These are phyloP conservation scores for Crioceris asparagi DNA, from an alignment of 2,888 invertebrate species.

Conservation along the genomic window DNA sequence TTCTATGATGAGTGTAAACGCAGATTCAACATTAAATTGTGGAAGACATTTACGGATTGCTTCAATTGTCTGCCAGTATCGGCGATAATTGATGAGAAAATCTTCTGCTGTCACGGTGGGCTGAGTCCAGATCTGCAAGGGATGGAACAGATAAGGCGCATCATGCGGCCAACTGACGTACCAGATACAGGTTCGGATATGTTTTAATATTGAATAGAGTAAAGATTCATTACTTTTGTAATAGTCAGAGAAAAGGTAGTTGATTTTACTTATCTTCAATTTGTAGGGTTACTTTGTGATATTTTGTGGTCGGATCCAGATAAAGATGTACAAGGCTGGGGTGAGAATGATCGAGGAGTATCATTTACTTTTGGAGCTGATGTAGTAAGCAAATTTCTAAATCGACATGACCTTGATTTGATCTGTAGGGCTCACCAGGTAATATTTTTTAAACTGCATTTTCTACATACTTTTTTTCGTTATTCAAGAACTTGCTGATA, in stretches of 20 bases:
- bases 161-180: slow-evolving; percentile 97
- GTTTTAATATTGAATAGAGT: no score
- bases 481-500: no score
- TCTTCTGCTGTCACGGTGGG: slow-evolving; percentile 96
- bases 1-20: slow-evolving; percentile 52
- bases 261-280: neutral
- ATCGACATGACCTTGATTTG: slow-evolving; percentile 91
- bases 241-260: no score
- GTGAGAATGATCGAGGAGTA: slow-evolving; percentile 95
- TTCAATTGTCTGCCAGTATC: slow-evolving; percentile 99
- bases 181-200: slow-evolving; percentile 76
- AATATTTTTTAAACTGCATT: no score
- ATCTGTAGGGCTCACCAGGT: slow-evolving; percentile 93
- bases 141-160: slow-evolving; percentile 95
- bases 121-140: slow-evolving; percentile 90
- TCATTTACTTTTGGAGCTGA: slow-evolving; percentile 97
- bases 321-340: slow-evolving; percentile 88
- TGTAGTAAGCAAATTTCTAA: slow-evolving; percentile 92
- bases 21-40: slow-evolving; percentile 89
- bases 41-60: slow-evolving; percentile 99
- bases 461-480: no score
- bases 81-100: slow-evolving; percentile 97
- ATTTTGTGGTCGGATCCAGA: slow-evolving; percentile 96
- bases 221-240: no score
- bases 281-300: slow-evolving; percentile 81